Evolutionary conservation across 2,888 invertebrate genomes (phyloP).

Genomic region (Exocentrus adspersus): DNA sequence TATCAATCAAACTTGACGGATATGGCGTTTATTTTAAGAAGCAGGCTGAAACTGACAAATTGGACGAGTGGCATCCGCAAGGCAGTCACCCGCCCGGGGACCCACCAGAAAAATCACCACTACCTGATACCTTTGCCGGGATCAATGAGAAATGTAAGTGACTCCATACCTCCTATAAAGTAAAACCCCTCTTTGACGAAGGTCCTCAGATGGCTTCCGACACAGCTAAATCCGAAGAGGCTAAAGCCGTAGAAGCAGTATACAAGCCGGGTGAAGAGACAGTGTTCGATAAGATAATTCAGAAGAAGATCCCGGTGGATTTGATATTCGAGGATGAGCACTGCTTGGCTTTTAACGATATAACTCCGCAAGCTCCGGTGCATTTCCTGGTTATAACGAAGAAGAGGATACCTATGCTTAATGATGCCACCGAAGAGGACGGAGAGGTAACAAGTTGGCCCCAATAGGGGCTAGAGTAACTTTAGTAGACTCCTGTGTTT

Average conservation of each 20-base stretch:
- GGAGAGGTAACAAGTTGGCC: no score
- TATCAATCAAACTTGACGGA: no score
- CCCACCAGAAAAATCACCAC: no score
- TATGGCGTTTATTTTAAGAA: no score
- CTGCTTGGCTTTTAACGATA: constrained; percentile 84
- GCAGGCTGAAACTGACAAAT: no score
- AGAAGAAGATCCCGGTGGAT: constrained; percentile 81
- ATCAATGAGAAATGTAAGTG: neutral
- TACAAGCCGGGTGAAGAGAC: constrained; percentile 62
- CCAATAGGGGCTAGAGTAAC: no score
- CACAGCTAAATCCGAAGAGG: constrained; percentile 57
- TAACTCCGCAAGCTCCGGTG: constrained; percentile 82
- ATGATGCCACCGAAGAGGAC: constrained; percentile 68
- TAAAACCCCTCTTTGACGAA: neutral
- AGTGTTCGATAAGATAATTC: constrained; percentile 82
- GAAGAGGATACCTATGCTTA: constrained; percentile 73
- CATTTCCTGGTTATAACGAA: constrained; percentile 89
- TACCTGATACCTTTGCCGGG: neutral
- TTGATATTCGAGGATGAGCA: constrained; percentile 84
- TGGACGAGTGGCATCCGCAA: no score
- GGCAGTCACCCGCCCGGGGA: no score
- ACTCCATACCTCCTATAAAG: constrained; percentile 1
- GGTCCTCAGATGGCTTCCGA: constrained; percentile 56
- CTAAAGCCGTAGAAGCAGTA: constrained; percentile 55
- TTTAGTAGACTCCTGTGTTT: constrained; percentile 32